These are phyloP conservation scores for Brachyptera putata DNA, from an alignment of 2,888 invertebrate species.

Conservation along the genomic window DNA sequence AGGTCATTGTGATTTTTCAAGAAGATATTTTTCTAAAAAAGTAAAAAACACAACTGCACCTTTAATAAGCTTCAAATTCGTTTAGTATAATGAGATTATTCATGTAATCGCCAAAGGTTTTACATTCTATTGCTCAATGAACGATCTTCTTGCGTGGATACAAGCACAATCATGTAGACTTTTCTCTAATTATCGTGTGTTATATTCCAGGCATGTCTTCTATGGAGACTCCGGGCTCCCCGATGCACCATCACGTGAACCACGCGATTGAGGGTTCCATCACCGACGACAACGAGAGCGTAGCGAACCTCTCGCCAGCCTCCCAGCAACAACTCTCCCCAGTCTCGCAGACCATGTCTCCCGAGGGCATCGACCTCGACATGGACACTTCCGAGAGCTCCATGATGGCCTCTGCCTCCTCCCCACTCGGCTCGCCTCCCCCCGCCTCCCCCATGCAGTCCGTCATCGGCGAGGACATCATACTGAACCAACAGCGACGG, in stretches of 20 bases:
- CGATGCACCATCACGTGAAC: slow-evolving; percentile 24
- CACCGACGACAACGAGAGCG: slow-evolving; percentile 27
- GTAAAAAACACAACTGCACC: too few relatives aligned
- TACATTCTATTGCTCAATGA: too few relatives aligned
- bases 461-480: slow-evolving; percentile 67
- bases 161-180: too few relatives aligned
- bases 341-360: slow-evolving; percentile 24
- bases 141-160: too few relatives aligned
- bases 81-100: too few relatives aligned
- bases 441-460: slow-evolving; percentile 40
- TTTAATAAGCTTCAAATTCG: too few relatives aligned
- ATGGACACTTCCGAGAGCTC: slow-evolving; percentile 35
- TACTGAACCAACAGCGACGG: slow-evolving; percentile 77
- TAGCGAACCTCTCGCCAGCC: slow-evolving; percentile 27
- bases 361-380: slow-evolving; percentile 44
- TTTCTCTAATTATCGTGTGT: too few relatives aligned
- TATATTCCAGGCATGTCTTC: slow-evolving; percentile 40
- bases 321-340: slow-evolving; percentile 29
- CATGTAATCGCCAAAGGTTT: too few relatives aligned
- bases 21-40: too few relatives aligned
- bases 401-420: slow-evolving; percentile 23
- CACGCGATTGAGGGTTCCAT: slow-evolving; percentile 23
- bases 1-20: too few relatives aligned
- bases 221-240: slow-evolving; percentile 43
- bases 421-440: slow-evolving; percentile 38